Evolutionary conservation across 2,888 invertebrate species (phyloP).

Genomic region (Choreutis nemorana): DNA sequence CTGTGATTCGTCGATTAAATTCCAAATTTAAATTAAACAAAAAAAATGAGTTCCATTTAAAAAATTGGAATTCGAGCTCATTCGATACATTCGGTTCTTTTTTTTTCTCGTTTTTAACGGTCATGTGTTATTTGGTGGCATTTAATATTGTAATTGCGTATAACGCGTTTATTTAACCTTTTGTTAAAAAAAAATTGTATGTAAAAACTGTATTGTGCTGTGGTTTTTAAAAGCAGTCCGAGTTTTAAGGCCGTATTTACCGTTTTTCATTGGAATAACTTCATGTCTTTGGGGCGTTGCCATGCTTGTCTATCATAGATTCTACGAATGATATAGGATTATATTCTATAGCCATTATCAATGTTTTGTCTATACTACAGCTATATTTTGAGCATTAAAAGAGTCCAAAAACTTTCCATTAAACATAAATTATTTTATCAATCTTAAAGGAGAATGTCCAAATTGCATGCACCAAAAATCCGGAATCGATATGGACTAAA

Average conservation of each 20-base stretch:
- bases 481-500: too few relatives aligned
- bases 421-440: too few relatives aligned
- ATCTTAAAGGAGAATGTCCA: conserved; percentile 7
- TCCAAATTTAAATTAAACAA: too few relatives aligned
- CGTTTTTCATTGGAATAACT: conserved; percentile 87
- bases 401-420: too few relatives aligned
- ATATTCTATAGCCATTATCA: too few relatives aligned
- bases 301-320: conserved; percentile 53
- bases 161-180: conserved; percentile 16
- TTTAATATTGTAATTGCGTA: conserved; percentile 24
- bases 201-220: conserved; percentile 36
- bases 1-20: conserved; percentile 52
- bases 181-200: conserved; percentile 15
- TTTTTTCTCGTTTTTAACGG: conserved; percentile 22
- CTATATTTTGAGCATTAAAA: too few relatives aligned
- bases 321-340: conserved; percentile 42
- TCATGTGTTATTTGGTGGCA: conserved; percentile 50
- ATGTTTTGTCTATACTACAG: too few relatives aligned
- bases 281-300: conserved; percentile 86
- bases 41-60: conserved; percentile 6
- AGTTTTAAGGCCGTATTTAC: conserved; percentile 73
- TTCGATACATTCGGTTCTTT: conserved; percentile 13
- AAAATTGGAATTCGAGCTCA: conserved; percentile 12
- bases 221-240: conserved; percentile 49
- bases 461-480: conserved; percentile 3